These are phyloP conservation scores for Trachelipus rathkii DNA, from an alignment of 1,140 invertebrate genomes.

Conservation along the genomic window DNA sequence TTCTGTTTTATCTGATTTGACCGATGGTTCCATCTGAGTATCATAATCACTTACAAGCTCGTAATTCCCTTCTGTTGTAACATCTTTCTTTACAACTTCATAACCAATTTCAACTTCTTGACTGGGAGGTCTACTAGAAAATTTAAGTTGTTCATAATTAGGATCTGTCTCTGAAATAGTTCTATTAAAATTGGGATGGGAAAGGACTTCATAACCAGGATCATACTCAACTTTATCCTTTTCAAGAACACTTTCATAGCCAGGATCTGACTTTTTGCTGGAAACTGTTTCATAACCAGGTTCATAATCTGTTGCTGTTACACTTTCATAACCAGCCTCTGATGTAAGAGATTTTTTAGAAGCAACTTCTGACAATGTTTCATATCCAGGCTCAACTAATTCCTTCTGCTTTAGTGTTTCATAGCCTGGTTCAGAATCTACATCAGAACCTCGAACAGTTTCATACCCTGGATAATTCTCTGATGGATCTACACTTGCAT, in stretches of 20 bases:
- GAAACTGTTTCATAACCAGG: constrained; percentile 37
- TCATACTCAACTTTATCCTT: constrained; percentile 32
- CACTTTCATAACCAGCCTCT: constrained; percentile 37
- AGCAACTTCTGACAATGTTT: constrained; percentile 31
- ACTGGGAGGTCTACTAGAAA: constrained; percentile 28
- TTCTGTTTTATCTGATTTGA: neutral
- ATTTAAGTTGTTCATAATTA: constrained; percentile 42
- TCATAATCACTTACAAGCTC: constrained; percentile 37
- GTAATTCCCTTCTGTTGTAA: constrained; percentile 28
- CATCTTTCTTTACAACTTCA: constrained; percentile 39
- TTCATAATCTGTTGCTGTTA: constrained; percentile 29
- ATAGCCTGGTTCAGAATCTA: constrained; percentile 41
- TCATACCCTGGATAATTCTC: constrained; percentile 42
- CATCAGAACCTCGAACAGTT: constrained; percentile 37
- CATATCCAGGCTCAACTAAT: constrained; percentile 32
- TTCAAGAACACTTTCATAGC: constrained; percentile 39
- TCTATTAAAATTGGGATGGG: constrained; percentile 23
- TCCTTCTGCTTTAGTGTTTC: constrained; percentile 40
- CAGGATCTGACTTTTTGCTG: constrained; percentile 35
- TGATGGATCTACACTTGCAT: constrained; percentile 36
- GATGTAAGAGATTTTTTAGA: constrained; percentile 21
- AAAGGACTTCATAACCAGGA: constrained; percentile 37
- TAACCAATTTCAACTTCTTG: constrained; percentile 33
- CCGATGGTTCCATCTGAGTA: constrained; percentile 17
- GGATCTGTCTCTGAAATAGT: constrained; percentile 39